These are phyloP conservation scores for Dendroctonus valens DNA, from an alignment of 1,140 invertebrate genomes.

Conservation along the genomic window DNA sequence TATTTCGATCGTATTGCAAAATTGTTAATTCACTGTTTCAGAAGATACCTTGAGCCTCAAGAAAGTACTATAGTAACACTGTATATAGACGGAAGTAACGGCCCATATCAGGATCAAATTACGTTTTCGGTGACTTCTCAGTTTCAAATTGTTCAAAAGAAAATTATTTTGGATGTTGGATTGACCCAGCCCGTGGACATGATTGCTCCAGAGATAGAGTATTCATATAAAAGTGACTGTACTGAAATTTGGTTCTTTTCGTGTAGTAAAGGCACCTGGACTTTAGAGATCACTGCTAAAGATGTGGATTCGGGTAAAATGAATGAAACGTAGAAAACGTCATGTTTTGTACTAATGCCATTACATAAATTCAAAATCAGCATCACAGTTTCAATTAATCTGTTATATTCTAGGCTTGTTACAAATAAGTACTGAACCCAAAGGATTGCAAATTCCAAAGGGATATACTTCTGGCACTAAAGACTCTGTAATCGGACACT, in stretches of 20 bases:
- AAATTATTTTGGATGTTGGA: constrained; percentile 49
- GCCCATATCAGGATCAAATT: constrained; percentile 45
- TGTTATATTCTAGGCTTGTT: constrained; percentile 50
- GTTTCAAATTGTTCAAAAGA: constrained; percentile 49
- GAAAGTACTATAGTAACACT: constrained; percentile 35
- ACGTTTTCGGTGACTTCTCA: constrained; percentile 47
- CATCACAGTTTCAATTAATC: not conserved
- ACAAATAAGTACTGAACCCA: constrained; percentile 49
- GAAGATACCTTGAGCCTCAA: constrained; percentile 27
- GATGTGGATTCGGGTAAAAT: constrained; percentile 52
- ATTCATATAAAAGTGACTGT: constrained; percentile 55
- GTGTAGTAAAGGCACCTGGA: constrained; percentile 54
- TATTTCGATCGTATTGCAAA: too few species aligned
- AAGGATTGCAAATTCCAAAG: constrained; percentile 48
- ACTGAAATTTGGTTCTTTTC: constrained; percentile 47
- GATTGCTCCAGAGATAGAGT: constrained; percentile 48
- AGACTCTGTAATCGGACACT: constrained; percentile 51
- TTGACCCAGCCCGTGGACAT: constrained; percentile 42
- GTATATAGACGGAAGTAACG: constrained; percentile 27
- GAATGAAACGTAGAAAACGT: too few species aligned
- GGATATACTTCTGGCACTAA: constrained; percentile 53
- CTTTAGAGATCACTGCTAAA: constrained; percentile 51
- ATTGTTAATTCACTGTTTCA: constrained; percentile 1
- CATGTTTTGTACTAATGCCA: too few species aligned
- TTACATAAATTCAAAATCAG: not conserved